These are phyloP conservation scores for Harmothoe impar DNA, from an alignment of 2,888 invertebrate species.

Conservation along the genomic window DNA sequence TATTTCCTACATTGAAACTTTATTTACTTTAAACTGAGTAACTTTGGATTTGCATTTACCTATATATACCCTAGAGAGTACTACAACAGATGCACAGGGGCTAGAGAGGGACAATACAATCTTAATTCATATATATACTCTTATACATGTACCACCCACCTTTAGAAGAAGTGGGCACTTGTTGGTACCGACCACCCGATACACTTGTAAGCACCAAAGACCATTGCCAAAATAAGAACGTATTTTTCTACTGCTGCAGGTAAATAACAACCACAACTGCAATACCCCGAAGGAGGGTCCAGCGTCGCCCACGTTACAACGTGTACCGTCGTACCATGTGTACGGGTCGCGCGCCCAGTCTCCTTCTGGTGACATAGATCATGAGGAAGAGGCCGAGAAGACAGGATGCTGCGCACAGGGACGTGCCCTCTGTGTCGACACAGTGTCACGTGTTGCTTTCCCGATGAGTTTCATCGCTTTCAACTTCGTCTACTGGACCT, in stretches of 20 bases:
- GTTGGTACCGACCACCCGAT: too few species aligned
- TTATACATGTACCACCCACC: too few species aligned
- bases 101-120: too few species aligned
- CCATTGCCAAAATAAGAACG: constrained; percentile 17
- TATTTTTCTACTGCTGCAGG: constrained; percentile 3
- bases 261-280: constrained; percentile 61
- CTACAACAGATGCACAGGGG: too few species aligned
- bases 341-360: constrained; percentile 45
- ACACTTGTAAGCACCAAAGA: not conserved
- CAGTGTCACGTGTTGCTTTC: constrained; percentile 66
- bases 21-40: too few species aligned
- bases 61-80: too few species aligned
- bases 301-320: constrained; percentile 54
- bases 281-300: constrained; percentile 59
- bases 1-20: too few species aligned
- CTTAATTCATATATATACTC: too few species aligned
- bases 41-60: too few species aligned
- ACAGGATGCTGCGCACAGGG: constrained; percentile 53
- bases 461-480: constrained; percentile 66
- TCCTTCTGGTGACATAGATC: constrained; percentile 56
- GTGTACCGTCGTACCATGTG: constrained; percentile 34
- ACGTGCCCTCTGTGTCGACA: constrained; percentile 64
- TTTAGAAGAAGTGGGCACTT: too few species aligned
- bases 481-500: constrained; percentile 68
- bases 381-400: constrained; percentile 41